Base-by-base conservation (phyloP, 2,888 invertebrate genomes). In the Melitaea athalia region DNA sequence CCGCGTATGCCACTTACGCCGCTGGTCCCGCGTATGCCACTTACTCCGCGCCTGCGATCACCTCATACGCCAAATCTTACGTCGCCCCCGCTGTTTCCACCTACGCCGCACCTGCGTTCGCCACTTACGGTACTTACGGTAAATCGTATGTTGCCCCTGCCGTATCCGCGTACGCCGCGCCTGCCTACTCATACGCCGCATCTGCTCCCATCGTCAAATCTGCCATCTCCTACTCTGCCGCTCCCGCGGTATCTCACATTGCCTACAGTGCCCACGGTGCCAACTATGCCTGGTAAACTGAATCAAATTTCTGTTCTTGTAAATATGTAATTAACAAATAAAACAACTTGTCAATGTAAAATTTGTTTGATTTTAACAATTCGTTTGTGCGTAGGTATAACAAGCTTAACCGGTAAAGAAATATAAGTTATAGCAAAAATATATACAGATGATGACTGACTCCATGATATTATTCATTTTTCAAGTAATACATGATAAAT, bases 251-350 rank as follows among this genome's bases (percentile, higher is more conserved):
- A 42, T 94, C 95, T 71, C 94, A 94, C 83, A 90, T 94, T 79
- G 87, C 93, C 73, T 95, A 95, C 92, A 92, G 93, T 78, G 95
- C 94, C 71, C 93, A 94, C 75, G 95, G 95, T 76, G 94, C 94
- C 74, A 93, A 94, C 80, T 95, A 95, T 83, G 94, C 91, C 77
- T 95, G 94, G 94, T 95, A 93, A 94, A 85, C 86, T 84, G 69
- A 72, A 69, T 67, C 64, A 68, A 8, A 49, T 57, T 31, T 7
- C 8, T 43, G 67, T 57, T 63, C 64, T 59, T 72, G 72, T 70
- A 72, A 67, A 68, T 70, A 72, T 63, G 55, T 64, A 63, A 62
- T 49, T 63, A 69, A 52, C 61, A 52, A 67, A 72, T 67, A 64
- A 68, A 72, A 69, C 62, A 59, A 72, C 59, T 62, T 52, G 60